Conservation (phyloP, 2,113 vertebrate species). For the Sceloporus undulatus region DNA sequence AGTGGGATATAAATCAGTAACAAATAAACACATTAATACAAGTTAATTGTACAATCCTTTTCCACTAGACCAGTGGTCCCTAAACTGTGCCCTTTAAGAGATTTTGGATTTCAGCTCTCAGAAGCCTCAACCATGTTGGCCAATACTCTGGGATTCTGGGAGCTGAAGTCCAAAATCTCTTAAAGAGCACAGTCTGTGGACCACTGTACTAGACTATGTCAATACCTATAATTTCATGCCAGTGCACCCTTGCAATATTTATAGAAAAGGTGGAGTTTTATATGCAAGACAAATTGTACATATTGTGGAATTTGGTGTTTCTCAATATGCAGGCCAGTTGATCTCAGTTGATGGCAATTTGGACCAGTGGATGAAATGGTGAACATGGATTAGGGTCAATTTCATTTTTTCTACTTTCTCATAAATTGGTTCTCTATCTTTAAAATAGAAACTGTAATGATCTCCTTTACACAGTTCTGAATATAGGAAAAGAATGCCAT, state of each 20-base stretch:
- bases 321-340: neutral
- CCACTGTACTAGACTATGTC: neutral
- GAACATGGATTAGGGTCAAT: neutral
- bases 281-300: neutral
- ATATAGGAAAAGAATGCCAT: neutral
- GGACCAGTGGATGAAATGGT: too few relatives aligned
- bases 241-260: neutral
- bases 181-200: too few relatives aligned
- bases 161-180: too few relatives aligned
- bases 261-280: neutral
- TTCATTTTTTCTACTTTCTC: neutral
- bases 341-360: neutral
- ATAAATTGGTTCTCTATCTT: neutral
- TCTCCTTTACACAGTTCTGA: neutral
- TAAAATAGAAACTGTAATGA: neutral
- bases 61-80: too few relatives aligned
- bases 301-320: neutral
- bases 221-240: neutral
- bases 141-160: too few relatives aligned
- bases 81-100: too few relatives aligned
- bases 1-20: too few relatives aligned
- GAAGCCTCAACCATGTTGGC: too few relatives aligned
- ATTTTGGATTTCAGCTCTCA: too few relatives aligned
- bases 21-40: neutral
- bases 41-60: neutral